Evolutionary conservation across 2,113 vertebrate species (phyloP).

Genomic region (Bos taurus): ARS-UCD2.0 NC_037339.1:10364001-10364500

Average conservation of each 20-base stretch:
- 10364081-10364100: neutral
- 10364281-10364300: neutral
- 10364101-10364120: neutral
- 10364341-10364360: neutral
- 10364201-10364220: neutral
- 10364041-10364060: neutral
- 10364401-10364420: neutral
- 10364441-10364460: neutral
- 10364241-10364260: neutral
- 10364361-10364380: neutral
- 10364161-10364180: neutral
- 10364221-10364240: neutral
- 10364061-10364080: too few species aligned
- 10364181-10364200: neutral
- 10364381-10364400: neutral
- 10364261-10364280: neutral
- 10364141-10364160: neutral
- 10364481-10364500: neutral
- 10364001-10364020: neutral
- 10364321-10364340: neutral
- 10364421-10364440: neutral
- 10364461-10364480: neutral
- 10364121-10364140: neutral
- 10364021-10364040: neutral
- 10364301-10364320: conserved; percentile 22